These are phyloP conservation scores for Morone saxatilis DNA, from an alignment of 2,113 vertebrate genomes.

Conservation along the genomic window DNA sequence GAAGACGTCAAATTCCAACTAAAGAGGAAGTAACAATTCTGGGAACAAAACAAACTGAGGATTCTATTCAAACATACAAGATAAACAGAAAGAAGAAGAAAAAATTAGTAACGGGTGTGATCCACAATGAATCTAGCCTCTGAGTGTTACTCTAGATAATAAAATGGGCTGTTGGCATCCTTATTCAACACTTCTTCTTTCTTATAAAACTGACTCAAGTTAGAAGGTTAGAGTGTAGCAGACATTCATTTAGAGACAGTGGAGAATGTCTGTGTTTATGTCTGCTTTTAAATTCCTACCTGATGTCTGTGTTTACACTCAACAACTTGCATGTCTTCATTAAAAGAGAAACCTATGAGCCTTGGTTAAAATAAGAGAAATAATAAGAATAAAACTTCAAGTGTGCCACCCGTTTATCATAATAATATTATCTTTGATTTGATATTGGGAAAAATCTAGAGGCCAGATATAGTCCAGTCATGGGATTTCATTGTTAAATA, in stretches of 20 bases:
- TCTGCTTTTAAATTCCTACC: slow-evolving; percentile 6
- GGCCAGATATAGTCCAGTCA: neutral
- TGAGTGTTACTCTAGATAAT: neutral
- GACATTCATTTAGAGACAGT: neutral
- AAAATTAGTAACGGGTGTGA: neutral
- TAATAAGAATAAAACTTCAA: neutral
- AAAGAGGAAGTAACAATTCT: slow-evolving; percentile 25
- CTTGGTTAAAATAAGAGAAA: neutral
- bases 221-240: neutral
- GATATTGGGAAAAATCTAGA: neutral
- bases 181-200: neutral
- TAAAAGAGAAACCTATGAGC: neutral
- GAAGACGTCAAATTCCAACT: slow-evolving; percentile 9
- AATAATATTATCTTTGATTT: neutral
- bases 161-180: neutral
- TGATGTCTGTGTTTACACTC: slow-evolving; percentile 17
- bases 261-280: neutral
- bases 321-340: neutral
- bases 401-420: neutral
- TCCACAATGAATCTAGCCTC: neutral
- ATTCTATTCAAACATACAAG: neutral
- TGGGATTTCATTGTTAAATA: neutral
- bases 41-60: neutral
- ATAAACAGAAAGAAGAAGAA: neutral
- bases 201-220: neutral